phyloP scores from a whole-genome alignment of 2,888 invertebrate genomes.

The Campaea margaritaria region DNA sequence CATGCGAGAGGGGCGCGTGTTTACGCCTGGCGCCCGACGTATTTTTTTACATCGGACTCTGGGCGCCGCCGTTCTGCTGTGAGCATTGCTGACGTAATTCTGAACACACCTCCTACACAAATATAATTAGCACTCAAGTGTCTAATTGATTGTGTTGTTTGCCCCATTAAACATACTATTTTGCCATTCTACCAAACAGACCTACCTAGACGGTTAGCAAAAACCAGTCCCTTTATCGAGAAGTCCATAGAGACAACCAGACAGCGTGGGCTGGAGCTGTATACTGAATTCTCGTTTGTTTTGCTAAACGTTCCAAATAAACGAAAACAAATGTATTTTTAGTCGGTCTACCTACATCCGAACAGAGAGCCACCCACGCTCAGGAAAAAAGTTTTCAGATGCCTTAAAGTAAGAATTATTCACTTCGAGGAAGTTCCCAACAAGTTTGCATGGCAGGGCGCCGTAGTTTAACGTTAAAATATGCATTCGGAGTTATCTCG shows the following conservation, averaged over 20 bases:
- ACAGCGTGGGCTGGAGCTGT: too few species aligned
- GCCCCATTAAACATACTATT: too few species aligned
- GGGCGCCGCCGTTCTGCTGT: conserved; percentile 55
- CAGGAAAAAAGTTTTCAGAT: conserved; percentile 52
- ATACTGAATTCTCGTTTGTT: background rate
- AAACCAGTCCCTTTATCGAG: too few species aligned
- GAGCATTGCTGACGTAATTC: conserved; percentile 57
- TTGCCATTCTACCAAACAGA: too few species aligned
- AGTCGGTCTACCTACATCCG: background rate
- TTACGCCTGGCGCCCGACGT: conserved; percentile 59
- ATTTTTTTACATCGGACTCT: conserved; percentile 70
- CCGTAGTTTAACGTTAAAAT: conserved; percentile 78
- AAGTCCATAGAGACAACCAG: too few species aligned
- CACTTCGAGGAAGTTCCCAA: conserved; percentile 70
- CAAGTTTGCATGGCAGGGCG: conserved; percentile 71
- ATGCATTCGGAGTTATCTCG: conserved; percentile 79
- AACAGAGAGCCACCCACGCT: conserved; percentile 41
- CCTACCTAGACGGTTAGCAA: too few species aligned
- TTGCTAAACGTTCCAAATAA: conserved; percentile 1
- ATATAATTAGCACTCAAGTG: conserved; percentile 48
- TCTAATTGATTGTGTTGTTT: conserved; percentile 41
- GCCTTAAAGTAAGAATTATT: conserved; percentile 74
- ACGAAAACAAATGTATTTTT: conserved; percentile 18
- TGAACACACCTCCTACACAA: conserved; percentile 61
- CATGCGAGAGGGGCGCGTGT: conserved; percentile 82